Evolutionary conservation across 2,113 vertebrate species (phyloP).

Genomic region (Holacanthus passer): DNA sequence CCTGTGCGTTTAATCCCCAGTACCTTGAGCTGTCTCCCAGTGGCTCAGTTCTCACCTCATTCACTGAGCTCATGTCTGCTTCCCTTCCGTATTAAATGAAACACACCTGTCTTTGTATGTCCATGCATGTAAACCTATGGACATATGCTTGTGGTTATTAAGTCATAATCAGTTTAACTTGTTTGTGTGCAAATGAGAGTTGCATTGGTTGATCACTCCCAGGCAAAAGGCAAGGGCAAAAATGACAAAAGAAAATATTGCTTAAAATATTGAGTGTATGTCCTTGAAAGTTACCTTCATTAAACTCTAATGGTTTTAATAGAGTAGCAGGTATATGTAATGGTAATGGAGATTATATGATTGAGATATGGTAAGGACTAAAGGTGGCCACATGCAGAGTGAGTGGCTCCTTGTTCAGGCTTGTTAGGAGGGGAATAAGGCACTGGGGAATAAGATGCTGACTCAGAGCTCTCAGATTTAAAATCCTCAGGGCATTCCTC

Average conservation of each 20-base stretch:
- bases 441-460: slow-evolving; percentile 24
- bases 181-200: neutral
- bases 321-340: neutral
- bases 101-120: slow-evolving; percentile 44
- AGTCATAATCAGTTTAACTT: neutral
- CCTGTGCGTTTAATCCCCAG: slow-evolving; percentile 28
- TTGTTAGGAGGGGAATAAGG: slow-evolving; percentile 16
- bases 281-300: neutral
- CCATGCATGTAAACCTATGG: slow-evolving; percentile 9
- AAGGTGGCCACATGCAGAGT: slow-evolving; percentile 3
- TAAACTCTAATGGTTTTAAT: neutral
- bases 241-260: no score
- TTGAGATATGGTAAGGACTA: neutral
- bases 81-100: slow-evolving; percentile 36
- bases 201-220: neutral
- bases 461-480: slow-evolving; percentile 13
- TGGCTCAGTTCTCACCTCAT: slow-evolving; percentile 15
- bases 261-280: neutral
- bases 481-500: slow-evolving; percentile 25
- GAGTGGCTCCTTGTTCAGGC: neutral
- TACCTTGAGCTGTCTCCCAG: slow-evolving; percentile 37
- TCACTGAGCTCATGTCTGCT: slow-evolving; percentile 51
- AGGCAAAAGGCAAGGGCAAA: no score
- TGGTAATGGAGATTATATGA: neutral
- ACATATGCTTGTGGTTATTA: neutral